phyloP scores from a whole-genome alignment of 2,888 invertebrate species.

The Epirrita christyi region DNA sequence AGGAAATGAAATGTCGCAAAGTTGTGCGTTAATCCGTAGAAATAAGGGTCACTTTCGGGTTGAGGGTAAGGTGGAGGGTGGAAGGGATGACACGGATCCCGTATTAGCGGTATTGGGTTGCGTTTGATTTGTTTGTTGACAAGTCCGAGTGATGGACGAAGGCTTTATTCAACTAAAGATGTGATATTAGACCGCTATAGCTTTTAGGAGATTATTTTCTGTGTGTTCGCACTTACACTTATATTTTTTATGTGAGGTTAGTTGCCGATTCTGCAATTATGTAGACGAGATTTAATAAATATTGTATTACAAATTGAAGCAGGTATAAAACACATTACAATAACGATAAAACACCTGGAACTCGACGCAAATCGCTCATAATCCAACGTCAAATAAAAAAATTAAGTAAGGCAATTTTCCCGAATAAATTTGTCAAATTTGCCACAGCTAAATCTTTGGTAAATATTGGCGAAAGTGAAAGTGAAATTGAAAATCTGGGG shows the following conservation, averaged over 20 bases:
- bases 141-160: conserved; percentile 10
- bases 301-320: no score
- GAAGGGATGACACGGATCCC: conserved; percentile 13
- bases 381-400: conserved; percentile 20
- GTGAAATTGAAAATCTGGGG: conserved; percentile 16
- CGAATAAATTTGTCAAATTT: conserved; percentile 22
- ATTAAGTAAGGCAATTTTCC: conserved; percentile 27
- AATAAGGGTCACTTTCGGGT: conserved; percentile 11
- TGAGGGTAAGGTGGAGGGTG: neutral
- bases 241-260: no score
- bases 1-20: conserved; percentile 1
- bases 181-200: no score
- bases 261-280: no score
- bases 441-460: conserved; percentile 15
- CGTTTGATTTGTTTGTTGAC: conserved; percentile 29
- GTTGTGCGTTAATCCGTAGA: conserved; percentile 15
- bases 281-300: no score
- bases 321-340: no score
- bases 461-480: conserved; percentile 23
- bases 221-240: no score
- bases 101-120: conserved; percentile 22
- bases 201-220: no score
- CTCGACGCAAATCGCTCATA: conserved; percentile 5
- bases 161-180: neutral
- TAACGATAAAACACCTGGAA: no score